Conservation (phyloP, 2,113 vertebrate genomes). For the Ophthalmotilapia sp. region DNA sequence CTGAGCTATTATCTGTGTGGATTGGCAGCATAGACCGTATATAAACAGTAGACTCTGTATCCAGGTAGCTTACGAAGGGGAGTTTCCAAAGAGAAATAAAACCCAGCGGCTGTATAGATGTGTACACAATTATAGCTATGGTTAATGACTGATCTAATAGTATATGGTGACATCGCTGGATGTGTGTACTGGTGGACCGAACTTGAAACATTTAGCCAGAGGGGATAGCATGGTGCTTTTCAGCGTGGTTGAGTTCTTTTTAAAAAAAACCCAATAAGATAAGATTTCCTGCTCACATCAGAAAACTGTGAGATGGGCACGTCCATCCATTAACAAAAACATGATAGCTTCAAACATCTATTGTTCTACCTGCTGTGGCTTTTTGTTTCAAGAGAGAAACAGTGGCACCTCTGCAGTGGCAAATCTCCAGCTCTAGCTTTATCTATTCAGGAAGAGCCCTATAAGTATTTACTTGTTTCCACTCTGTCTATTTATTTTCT, state of each 20-base stretch:
- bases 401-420: not conserved
- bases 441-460: not conserved
- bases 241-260: not conserved
- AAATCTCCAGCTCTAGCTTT: not conserved
- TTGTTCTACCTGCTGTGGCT: not conserved
- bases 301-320: not conserved
- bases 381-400: not conserved
- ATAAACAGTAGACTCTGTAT: not conserved
- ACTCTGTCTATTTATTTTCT: not conserved
- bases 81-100: not conserved
- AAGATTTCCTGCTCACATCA: not conserved
- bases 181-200: not conserved
- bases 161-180: not conserved
- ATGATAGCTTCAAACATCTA: not conserved
- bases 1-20: not conserved
- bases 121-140: not conserved
- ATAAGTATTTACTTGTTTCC: not conserved
- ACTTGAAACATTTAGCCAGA: not conserved
- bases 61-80: accelerated
- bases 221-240: not conserved
- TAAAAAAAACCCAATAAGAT: not conserved
- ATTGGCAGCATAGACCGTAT: not conserved
- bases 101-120: not conserved
- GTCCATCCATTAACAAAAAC: not conserved
- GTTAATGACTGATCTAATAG: not conserved